Base-by-base conservation (phyloP, 2,113 vertebrate species). In the Leuciscus idus region DNA sequence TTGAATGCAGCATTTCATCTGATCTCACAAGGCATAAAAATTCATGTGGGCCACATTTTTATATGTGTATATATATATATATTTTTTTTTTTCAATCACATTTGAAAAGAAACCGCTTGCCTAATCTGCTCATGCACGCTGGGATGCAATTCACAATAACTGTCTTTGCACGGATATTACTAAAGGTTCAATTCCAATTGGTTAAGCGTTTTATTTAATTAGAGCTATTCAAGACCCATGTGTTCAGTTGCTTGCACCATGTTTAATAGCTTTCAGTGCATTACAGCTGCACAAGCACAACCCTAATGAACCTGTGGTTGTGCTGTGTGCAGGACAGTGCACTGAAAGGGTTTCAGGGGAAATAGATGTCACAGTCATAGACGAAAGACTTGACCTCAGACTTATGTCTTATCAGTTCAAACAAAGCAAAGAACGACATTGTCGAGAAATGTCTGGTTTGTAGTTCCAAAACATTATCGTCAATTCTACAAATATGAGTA, bases 311-410 rank as follows among this genome's bases (percentile, higher is more conserved):
- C 64, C 6, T 82, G 81, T 70, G 81, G 62, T 70, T 70, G 8
- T 36, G 28, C 43, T 68, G 62, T 70, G 36, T 64, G n/a, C n/a
- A 30, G 28, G 80, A 64, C n/a, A 11, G 79, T 66, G 21, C 15
- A 59, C n/a, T 64, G 61, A n/a, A 82, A 66, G 39, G 62, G 15
- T 70, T 82, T 82, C 62, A 0, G 43, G 28, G 80, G 81, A 70
- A 82, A 52, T 70, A 36, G 81, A 82, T 82, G 43, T 83, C 81
- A 55, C 81, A 70, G 43, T 70, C 81, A 36, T 46, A 55, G 64
- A 83, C 70, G 64, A 64, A 13, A 70, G 26, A 82, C 19, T 6
- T 33, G 62, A 52, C 80, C 46, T 52, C 43, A 36, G 43, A 62
- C 80, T 52, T 23, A 3, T 81, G 46, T 52, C 21, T 83, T 83